Conservation (phyloP, 2,797 vertebrate genomes). For the Cuniculus paca region DNA sequence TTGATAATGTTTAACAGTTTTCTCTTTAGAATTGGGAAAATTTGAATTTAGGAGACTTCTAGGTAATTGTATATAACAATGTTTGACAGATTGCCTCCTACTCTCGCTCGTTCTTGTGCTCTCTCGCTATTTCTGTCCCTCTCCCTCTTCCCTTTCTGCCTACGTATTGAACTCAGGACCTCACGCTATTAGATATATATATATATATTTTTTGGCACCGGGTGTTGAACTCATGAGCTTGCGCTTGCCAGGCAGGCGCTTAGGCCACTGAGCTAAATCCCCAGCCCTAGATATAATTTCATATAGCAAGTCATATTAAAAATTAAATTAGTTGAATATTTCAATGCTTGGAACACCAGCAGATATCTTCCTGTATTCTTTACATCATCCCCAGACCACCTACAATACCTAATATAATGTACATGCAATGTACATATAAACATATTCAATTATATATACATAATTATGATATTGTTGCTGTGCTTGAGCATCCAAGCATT, state of each 20-base stretch:
- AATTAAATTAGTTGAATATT: not conserved
- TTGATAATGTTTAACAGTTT: constrained; percentile 39
- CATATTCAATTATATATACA: not conserved
- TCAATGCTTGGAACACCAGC: not conserved
- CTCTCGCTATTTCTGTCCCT: too few species aligned
- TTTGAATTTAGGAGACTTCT: constrained; percentile 15
- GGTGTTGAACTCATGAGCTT: too few species aligned
- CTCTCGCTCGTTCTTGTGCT: not conserved
- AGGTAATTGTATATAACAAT: not conserved
- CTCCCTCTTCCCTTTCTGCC: not conserved
- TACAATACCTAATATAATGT: too few species aligned
- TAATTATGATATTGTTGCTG: not conserved
- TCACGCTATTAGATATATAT: not conserved
- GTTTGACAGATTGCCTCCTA: not conserved
- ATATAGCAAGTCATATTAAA: not conserved
- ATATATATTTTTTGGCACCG: too few species aligned
- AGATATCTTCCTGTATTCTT: too few species aligned
- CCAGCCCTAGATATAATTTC: not conserved
- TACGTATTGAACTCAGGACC: not conserved
- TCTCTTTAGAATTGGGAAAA: not conserved
- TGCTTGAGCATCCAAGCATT: not conserved
- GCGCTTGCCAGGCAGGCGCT: too few species aligned
- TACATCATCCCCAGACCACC: too few species aligned
- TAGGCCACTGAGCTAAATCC: too few species aligned
- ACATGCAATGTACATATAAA: too few species aligned